Base-by-base conservation (phyloP, 2,113 vertebrate genomes). In the Leucopsar rothschildi region DNA sequence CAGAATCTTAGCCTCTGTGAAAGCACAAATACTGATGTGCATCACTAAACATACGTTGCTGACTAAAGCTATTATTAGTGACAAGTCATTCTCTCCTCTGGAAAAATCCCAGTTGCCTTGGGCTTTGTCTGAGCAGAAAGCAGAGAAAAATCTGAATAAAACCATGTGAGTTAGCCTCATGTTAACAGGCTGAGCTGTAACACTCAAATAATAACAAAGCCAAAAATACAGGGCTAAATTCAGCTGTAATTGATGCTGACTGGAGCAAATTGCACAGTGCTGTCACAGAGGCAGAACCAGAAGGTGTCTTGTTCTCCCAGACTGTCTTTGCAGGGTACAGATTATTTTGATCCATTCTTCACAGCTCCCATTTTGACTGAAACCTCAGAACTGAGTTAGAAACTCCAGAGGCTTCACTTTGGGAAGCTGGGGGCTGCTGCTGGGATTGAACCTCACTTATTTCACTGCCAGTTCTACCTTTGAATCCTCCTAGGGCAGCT, bases 51-150 rank as follows among this genome's bases (percentile, higher is more conserved):
- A 88, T 47, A 92, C 77, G 87, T 63, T 96, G 90, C 90, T 96
- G 92, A 93, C 85, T 95, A 70, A 85, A 93, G 71, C 75, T 90
- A 63, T 88, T 92, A 93, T 93, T 92, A 95, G 69, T 0, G 6
- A 84, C 95, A 94, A 88, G 64, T 66, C 76, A 64, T 47, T 64
- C 84, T 75, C 91, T 71, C 12, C 56, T 81, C 82, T n/a, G 81
- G 86, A 95, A 95, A 95, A 95, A 93, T 90, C 90, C 93, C 94
- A 71, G 69, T 90, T 94, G 94, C 79, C 76, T 86, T 92, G 79
- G 76, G 93, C 76, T 94, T 95, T 95, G 82, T 93, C 76, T 92
- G 72, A 88, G 85, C 72, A 93, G 72, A 86, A 92, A 88, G 22
- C 70, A 66, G 70, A 86, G 56, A 68, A 92, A 95, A 83, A 77